Base-by-base conservation (phyloP, 2,888 invertebrate species). In the Dilophus febrilis region DNA sequence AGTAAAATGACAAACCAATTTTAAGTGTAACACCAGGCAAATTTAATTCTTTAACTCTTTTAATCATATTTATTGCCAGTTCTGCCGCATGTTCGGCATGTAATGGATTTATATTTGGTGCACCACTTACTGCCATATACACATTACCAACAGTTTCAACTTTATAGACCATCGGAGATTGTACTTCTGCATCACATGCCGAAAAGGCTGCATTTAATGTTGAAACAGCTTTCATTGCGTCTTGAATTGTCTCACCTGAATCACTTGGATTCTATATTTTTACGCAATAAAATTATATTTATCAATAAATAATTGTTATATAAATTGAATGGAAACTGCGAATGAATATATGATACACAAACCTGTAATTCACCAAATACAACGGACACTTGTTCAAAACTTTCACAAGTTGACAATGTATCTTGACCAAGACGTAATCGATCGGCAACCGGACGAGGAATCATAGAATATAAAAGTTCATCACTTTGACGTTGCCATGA, bases 101-200 rank as follows among this genome's bases (percentile, higher is more conserved):
- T 13, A 71, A 60, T 2, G 73, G 69, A 32, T 74, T 72, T 33
- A 72, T 64, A 53, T 88, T 85, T 0, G 90, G 90, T 2, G 83
- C 82, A 1, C 91, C 91, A 35, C 87, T 84, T 5, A 87, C 90
- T 28, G 85, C 76, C 90, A 91, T 90, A 58, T 91, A 91, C 40
- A 78, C 75, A 57, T 78, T 81, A n/a, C 90, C 91, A 1, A 91
- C 85, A 0, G 91, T 91, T 65, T 91, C 91, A 42, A 91, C 90
- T 74, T 91, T 91, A 55, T 90, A 91, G 2, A 88, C 87, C 42
- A 83, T 71, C 48, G 83, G 85, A 28, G 77, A 71, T 51, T 90
- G 86, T 52, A 87, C 77, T 35, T 88, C 69, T 19, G 79, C 68
- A 58, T 91, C 91, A 49, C 90, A 83, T 47, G 78, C 76, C 1